Conservation (phyloP, 2,797 vertebrate species). For the Lithobates pipiens region DNA sequence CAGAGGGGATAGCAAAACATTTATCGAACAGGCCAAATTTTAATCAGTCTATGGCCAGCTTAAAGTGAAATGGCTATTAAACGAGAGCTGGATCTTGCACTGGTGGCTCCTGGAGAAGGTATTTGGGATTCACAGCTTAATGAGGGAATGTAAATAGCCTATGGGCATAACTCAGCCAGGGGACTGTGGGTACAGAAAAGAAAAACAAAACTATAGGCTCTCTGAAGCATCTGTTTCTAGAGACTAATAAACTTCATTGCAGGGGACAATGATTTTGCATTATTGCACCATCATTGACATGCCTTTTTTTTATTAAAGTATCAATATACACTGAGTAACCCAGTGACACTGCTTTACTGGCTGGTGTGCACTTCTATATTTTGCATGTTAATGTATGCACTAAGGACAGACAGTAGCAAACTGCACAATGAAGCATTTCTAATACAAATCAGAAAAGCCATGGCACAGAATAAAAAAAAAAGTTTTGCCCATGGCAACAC, state of each 20-base stretch:
- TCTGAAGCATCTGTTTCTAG: not conserved
- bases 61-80: not conserved
- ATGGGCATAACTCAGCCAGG: constrained; percentile 5
- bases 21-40: too few relatives aligned
- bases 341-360: not conserved
- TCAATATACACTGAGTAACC: not conserved
- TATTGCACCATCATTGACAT: not conserved
- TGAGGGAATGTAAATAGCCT: constrained; percentile 37
- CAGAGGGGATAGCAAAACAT: too few relatives aligned
- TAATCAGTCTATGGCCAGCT: too few relatives aligned
- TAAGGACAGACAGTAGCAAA: not conserved
- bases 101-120: constrained; percentile 4
- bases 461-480: not conserved
- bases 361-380: not conserved
- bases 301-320: not conserved
- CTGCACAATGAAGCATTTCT: not conserved
- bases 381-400: not conserved
- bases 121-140: constrained; percentile 49
- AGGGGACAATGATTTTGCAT: not conserved
- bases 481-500: not conserved
- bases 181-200: not conserved
- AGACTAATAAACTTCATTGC: not conserved
- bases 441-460: not conserved
- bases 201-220: not conserved
- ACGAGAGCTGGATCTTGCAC: not conserved